Conservation (phyloP, 1,140 invertebrate species). For the Drosophila burlai region DNA sequence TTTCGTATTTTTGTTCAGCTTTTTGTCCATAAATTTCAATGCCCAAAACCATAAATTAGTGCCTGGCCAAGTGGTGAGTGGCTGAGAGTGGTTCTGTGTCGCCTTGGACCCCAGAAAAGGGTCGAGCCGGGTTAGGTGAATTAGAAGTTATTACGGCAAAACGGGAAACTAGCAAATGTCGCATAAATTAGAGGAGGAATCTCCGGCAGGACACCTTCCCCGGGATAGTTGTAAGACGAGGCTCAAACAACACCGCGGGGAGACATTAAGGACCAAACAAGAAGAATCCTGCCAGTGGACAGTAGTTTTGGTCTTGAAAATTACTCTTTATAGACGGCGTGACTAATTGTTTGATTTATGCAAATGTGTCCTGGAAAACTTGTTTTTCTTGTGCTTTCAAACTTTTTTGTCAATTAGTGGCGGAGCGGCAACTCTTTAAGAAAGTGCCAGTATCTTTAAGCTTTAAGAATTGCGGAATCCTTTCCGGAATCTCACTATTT, state of each 20-base stretch:
- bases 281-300: conserved; percentile 59
- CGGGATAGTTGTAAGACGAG: conserved; percentile 65
- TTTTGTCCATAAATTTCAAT: conserved; percentile 70
- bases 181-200: conserved; percentile 75
- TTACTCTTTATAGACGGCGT: conserved; percentile 52
- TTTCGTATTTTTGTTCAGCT: conserved; percentile 59
- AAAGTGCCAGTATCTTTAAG: neutral
- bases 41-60: conserved; percentile 78
- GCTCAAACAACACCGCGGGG: conserved; percentile 74
- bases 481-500: conserved; percentile 22
- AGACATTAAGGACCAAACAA: conserved; percentile 64
- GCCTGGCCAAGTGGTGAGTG: conserved; percentile 60
- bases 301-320: conserved; percentile 43
- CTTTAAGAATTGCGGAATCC: conserved; percentile 39
- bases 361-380: conserved; percentile 57
- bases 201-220: conserved; percentile 68
- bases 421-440: conserved; percentile 22
- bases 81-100: conserved; percentile 29
- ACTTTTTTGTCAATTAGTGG: conserved; percentile 41
- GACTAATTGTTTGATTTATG: conserved; percentile 83
- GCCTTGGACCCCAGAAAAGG: conserved; percentile 45
- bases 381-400: conserved; percentile 22
- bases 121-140: conserved; percentile 53
- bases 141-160: conserved; percentile 79
- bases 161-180: conserved; percentile 76